phyloP scores from a whole-genome alignment of 1,140 invertebrate genomes.

The Ruditapes philippinarum region DNA sequence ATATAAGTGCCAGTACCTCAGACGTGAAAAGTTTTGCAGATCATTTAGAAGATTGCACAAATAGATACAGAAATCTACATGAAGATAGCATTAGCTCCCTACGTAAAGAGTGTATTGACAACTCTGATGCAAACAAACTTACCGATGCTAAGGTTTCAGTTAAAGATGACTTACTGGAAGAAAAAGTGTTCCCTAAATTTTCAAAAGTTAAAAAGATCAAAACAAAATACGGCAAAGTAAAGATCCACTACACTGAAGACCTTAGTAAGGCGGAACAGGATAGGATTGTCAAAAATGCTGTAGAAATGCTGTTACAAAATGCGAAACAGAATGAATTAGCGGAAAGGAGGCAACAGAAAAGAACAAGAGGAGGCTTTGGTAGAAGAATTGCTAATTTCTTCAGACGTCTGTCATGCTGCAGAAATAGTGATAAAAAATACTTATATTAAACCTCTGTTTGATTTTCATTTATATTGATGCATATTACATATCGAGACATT shows the following conservation, averaged over 20 bases:
- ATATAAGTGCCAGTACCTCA: background rate
- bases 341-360: background rate
- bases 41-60: background rate
- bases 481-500: too few relatives aligned
- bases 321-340: background rate
- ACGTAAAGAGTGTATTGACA: background rate
- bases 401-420: background rate
- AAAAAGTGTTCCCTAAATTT: background rate
- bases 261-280: background rate
- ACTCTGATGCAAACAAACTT: background rate
- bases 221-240: background rate
- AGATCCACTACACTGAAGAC: background rate
- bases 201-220: background rate
- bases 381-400: background rate
- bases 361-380: background rate
- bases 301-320: background rate
- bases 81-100: background rate
- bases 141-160: background rate
- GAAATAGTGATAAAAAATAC: background rate
- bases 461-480: too few relatives aligned
- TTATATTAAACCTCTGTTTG: background rate
- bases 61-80: background rate
- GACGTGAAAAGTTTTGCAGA: background rate
- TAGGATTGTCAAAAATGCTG: background rate
- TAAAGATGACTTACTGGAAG: background rate